Conservation (phyloP, 1,140 invertebrate genomes). For the Heterodera carotae region DNA sequence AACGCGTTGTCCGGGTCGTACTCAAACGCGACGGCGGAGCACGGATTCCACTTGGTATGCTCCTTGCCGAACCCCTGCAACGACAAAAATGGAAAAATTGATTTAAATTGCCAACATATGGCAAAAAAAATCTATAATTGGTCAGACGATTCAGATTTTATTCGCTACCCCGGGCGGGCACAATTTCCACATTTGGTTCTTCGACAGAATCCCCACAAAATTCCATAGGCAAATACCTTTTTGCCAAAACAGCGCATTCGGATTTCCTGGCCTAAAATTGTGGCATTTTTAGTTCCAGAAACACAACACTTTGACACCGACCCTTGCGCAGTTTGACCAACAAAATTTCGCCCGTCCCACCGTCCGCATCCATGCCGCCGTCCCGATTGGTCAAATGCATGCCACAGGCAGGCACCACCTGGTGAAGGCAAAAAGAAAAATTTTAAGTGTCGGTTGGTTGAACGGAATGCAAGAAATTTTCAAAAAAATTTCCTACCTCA, state of each 20-base stretch:
- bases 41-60: conserved; percentile 99
- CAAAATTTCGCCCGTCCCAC: conserved; percentile 76
- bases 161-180: no score
- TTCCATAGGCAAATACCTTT: conserved; percentile 63
- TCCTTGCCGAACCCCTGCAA: conserved; percentile 92
- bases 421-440: neutral
- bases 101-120: no score
- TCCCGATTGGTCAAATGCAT: conserved; percentile 37
- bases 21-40: conserved; percentile 94
- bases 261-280: conserved; percentile 66
- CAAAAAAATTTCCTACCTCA: conserved; percentile 60
- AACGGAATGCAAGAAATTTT: no score
- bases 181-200: no score
- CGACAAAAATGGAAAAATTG: no score
- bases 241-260: conserved; percentile 94
- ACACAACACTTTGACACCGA: conserved; percentile 71
- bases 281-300: neutral
- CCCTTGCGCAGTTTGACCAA: conserved; percentile 97
- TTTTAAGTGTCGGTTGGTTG: no score
- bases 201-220: neutral
- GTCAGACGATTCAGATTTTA: no score
- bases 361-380: conserved; percentile 35
- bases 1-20: conserved; percentile 99
- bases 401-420: conserved; percentile 55
- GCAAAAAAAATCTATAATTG: no score